Evolutionary conservation across 2,797 vertebrate species (phyloP).

Genomic region (Muscicapa striata): DNA sequence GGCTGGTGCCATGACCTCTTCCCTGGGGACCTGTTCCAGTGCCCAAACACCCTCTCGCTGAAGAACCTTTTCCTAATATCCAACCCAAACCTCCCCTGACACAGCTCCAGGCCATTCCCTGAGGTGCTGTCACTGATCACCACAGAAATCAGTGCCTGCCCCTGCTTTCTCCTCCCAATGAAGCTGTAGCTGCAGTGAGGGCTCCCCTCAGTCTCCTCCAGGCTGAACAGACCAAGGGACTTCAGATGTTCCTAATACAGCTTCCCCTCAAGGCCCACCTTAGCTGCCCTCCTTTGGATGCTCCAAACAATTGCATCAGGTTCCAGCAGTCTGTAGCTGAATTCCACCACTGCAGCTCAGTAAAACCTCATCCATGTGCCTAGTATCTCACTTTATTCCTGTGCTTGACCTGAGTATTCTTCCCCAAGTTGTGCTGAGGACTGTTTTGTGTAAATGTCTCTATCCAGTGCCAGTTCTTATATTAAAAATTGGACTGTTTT

Average conservation of each 20-base stretch:
- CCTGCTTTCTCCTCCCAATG: fast-evolving
- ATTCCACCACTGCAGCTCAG: neutral
- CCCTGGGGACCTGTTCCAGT: neutral
- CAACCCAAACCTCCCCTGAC: neutral
- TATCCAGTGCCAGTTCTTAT: neutral
- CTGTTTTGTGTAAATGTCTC: neutral
- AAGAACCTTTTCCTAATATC: neutral
- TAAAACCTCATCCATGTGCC: neutral
- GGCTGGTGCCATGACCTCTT: no score
- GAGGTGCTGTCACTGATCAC: neutral
- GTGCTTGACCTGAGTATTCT: neutral
- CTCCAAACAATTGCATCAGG: neutral
- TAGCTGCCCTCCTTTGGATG: neutral
- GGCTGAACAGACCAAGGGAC: neutral
- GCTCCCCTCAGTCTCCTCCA: neutral
- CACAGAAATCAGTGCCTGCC: neutral
- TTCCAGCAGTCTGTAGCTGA: neutral
- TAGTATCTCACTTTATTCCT: neutral
- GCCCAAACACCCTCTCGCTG: fast-evolving
- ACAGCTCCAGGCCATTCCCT: neutral
- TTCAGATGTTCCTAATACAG: fast-evolving
- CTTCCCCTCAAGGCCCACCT: neutral
- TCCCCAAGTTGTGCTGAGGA: neutral
- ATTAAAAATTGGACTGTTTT: neutral
- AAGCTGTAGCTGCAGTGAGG: fast-evolving